phyloP scores from a whole-genome alignment of 2,113 vertebrate species.

The Calonectris borealis region DNA sequence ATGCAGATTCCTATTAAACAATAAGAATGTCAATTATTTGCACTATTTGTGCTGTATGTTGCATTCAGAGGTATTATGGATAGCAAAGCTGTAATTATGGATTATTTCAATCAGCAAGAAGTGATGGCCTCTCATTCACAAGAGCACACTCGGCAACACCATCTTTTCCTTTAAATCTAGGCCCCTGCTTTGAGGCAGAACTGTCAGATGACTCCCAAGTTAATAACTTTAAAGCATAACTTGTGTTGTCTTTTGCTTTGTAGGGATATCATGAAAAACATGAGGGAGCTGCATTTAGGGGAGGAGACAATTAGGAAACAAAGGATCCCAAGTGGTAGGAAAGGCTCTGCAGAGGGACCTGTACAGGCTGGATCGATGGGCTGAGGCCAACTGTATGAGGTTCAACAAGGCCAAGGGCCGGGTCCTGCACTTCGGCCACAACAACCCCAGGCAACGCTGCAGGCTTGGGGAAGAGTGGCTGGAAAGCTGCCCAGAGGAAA shows the following conservation, averaged over 20 bases:
- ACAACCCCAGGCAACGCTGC: too few relatives aligned
- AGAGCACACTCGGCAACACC: background rate
- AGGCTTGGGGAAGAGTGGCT: too few relatives aligned
- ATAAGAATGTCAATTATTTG: background rate
- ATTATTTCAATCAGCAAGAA: background rate
- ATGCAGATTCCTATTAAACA: background rate
- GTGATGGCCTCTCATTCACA: background rate
- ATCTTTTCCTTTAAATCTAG: background rate
- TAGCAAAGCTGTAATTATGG: background rate
- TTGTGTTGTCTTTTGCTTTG: background rate
- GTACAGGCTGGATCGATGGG: too few relatives aligned
- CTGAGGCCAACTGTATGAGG: too few relatives aligned
- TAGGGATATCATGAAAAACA: background rate
- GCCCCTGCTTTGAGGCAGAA: background rate
- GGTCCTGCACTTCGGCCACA: too few relatives aligned
- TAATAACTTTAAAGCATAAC: background rate
- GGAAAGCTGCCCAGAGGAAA: too few relatives aligned
- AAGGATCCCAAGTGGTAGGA: background rate
- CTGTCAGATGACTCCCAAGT: background rate
- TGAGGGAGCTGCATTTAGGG: background rate
- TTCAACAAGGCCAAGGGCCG: too few relatives aligned
- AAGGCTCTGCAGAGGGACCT: too few relatives aligned
- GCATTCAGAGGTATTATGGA: background rate
- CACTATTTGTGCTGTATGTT: background rate
- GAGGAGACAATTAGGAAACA: background rate